Conservation (phyloP, 1,140 invertebrate species). For the Macrobrachium rosenbergii region DNA sequence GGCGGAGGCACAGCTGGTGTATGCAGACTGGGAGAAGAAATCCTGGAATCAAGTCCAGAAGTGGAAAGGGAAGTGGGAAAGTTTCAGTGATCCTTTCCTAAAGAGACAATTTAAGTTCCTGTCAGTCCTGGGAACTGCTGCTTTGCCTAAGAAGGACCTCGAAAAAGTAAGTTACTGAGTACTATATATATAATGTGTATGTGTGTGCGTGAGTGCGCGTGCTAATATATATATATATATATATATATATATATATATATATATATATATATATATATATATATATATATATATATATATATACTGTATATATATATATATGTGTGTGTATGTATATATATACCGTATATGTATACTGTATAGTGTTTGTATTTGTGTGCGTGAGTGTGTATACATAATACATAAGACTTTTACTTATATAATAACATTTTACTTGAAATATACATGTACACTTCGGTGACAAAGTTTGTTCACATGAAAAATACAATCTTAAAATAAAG, state of each 20-base stretch:
- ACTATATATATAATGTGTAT: background rate
- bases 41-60: constrained; percentile 39
- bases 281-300: constrained; percentile 21
- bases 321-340: constrained; percentile 9
- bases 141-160: constrained; percentile 81
- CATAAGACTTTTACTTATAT: no score
- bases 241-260: constrained; percentile 22
- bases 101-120: constrained; percentile 83
- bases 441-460: no score
- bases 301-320: constrained; percentile 17
- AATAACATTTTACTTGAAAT: no score
- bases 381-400: no score
- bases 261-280: constrained; percentile 6
- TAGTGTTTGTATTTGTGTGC: no score
- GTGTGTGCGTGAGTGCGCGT: no score
- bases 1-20: constrained; percentile 53
- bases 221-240: constrained; percentile 5
- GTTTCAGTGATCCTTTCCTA: constrained; percentile 79
- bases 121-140: constrained; percentile 82
- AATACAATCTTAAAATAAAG: no score
- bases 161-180: constrained; percentile 78
- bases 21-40: constrained; percentile 55
- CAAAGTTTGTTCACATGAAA: no score
- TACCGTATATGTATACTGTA: background rate
- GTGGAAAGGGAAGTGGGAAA: constrained; percentile 70